A percentile compares a stretch with the other conserved stretches of the same genome.
Evolutionary conservation across 1,140 invertebrate species (phyloP).

Genomic region (Temnothorax curvispinosus): DNA sequence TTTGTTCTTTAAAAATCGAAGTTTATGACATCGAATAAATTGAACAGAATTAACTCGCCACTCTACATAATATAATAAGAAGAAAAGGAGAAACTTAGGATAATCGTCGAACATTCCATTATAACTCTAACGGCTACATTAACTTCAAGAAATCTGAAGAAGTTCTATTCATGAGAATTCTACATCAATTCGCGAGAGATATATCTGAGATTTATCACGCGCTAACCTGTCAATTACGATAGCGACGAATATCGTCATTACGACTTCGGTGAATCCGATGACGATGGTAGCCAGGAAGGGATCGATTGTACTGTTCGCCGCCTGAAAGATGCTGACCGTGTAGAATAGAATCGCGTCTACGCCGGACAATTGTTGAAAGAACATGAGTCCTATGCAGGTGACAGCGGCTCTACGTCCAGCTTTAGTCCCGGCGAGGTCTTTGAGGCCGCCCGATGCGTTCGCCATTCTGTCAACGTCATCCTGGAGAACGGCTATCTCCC

Average conservation of each 20-base stretch:
- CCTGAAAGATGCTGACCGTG: conserved; percentile 88
- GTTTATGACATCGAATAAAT: neutral
- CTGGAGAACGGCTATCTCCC: conserved; percentile 80
- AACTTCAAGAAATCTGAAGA: neutral
- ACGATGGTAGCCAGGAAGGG: conserved; percentile 88
- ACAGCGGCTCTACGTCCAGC: conserved; percentile 85
- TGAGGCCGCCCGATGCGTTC: conserved; percentile 76
- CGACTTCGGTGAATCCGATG: conserved; percentile 87
- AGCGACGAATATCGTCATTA: conserved; percentile 86
- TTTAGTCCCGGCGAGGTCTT: conserved; percentile 79
- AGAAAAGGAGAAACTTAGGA: neutral
- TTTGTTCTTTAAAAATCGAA: neutral
- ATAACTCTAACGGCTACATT: neutral
- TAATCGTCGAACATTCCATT: neutral
- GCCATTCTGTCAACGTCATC: conserved; percentile 87
- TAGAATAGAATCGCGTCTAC: conserved; percentile 91
- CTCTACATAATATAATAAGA: neutral
- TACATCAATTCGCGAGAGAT: neutral
- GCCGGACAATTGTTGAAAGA: conserved; percentile 89
- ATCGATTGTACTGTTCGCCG: conserved; percentile 86
- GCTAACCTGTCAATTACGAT: conserved; percentile 86
- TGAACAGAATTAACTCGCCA: neutral
- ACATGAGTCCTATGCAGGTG: conserved; percentile 85
- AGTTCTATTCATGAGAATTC: neutral
- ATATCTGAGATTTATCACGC: neutral